Evolutionary conservation across 2,797 vertebrate species (phyloP).

Genomic region (Hemibagrus guttatus): DNA sequence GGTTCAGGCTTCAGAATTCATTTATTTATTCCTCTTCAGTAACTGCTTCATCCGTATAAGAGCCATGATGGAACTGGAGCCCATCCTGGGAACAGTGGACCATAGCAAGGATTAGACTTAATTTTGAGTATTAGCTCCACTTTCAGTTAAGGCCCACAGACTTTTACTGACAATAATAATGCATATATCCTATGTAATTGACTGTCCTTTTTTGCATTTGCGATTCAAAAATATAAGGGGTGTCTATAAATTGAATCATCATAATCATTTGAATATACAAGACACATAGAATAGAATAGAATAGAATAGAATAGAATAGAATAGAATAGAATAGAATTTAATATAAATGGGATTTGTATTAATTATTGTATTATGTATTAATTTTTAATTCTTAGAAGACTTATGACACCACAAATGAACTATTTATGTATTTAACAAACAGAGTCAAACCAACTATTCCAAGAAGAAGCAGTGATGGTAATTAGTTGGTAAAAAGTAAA

Average conservation of each 20-base stretch:
- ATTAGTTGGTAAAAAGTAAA: background rate
- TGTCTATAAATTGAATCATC: background rate
- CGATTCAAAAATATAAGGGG: background rate
- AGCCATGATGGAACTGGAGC: background rate
- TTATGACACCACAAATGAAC: background rate
- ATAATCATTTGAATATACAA: too few species aligned
- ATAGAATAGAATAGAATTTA: too few species aligned
- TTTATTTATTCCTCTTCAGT: background rate
- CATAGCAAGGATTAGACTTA: background rate
- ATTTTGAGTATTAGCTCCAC: background rate
- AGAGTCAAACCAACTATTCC: background rate
- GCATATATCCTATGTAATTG: background rate
- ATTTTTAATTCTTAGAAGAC: background rate
- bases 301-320: too few species aligned
- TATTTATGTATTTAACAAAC: background rate
- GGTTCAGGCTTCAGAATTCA: background rate
- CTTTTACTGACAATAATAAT: constrained; percentile 3
- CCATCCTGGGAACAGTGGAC: background rate
- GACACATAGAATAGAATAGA: background rate
- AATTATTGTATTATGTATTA: too few species aligned
- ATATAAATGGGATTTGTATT: too few species aligned
- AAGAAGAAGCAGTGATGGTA: background rate
- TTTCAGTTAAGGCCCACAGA: background rate
- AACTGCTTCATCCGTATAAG: background rate
- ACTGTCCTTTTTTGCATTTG: background rate